Conservation (phyloP, 2,797 vertebrate species). For the Enoplosus armatus region DNA sequence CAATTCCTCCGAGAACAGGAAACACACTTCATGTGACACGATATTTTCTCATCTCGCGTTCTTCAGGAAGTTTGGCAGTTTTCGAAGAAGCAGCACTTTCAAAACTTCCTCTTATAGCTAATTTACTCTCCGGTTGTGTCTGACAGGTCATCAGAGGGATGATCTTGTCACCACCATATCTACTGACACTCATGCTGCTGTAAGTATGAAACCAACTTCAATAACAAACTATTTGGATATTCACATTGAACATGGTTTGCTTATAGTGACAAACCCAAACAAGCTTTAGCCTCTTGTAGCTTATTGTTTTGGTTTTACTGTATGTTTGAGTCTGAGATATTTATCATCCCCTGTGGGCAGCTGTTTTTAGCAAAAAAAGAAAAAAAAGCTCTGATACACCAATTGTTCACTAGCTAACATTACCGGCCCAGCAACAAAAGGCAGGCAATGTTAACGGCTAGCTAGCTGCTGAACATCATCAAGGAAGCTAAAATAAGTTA, state of each 20-base stretch:
- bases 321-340: neutral
- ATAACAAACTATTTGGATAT: neutral
- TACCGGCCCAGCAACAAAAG: neutral
- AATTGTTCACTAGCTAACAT: too few species aligned
- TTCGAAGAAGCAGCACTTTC: slow-evolving; percentile 15
- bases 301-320: neutral
- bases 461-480: too few species aligned
- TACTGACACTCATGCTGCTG: slow-evolving; percentile 41
- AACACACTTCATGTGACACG: neutral
- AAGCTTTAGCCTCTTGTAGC: neutral
- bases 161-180: neutral
- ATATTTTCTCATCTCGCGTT: neutral
- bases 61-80: slow-evolving; percentile 4
- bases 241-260: neutral
- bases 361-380: too few species aligned
- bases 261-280: neutral
- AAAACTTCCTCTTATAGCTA: slow-evolving; percentile 40
- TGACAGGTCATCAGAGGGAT: slow-evolving; percentile 56
- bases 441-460: too few species aligned
- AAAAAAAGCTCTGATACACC: too few species aligned
- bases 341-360: too few species aligned
- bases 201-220: slow-evolving; percentile 58
- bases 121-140: slow-evolving; percentile 13
- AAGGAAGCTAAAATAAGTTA: too few species aligned
- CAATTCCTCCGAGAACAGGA: slow-evolving; percentile 5